Evolutionary conservation across 1,140 invertebrate species (phyloP), one percentile per base, ranked within the genome.

Genomic region (Magallana gigas): DNA sequence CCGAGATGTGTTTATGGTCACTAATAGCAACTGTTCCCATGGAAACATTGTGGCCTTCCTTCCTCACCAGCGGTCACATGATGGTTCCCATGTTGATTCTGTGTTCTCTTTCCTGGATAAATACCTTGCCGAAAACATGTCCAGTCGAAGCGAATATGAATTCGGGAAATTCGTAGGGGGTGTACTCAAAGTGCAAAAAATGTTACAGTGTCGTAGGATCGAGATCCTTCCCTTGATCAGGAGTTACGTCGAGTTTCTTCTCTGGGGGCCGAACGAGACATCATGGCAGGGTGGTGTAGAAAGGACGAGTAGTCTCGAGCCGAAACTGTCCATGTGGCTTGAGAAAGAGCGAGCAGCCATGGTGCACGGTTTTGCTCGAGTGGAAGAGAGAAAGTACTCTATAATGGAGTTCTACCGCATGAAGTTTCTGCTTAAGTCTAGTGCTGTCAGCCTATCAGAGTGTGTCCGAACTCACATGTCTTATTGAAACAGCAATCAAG

Each of bases 341-440:
- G 93, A 94, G 84, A 89, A 90, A 29, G 90, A 94, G 86, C 57
- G 93, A 12, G 88, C 92, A 14, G 29, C 64, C 11, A 84, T 91
- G 59, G 90, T 93, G 18, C 91, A 91, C 16, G 85, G 86, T 29
- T 92, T 93, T 80, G 92, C 93, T 23, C 89, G 89, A 36, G 88
- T 82, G 81, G 83, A 83, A 29, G 76, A 64, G 57, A 18, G 11
- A 16, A 83, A 68, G 62, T 83, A 83, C 68, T 87, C 86, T 29
- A 84, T 94, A 11, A 90, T 91, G 16, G 92, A 94, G 36, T 93
- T 92, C 81, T 94, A 94, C 87, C 89, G 90, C 8, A 90, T 94
- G 88, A 93, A 93, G 87, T 94, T 94, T 88, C 88, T 94, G 82
- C 87, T 93, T 62, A 94, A 94, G 85, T 91, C 93, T n/a, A 92